Conservation (phyloP, 2,797 vertebrate genomes). For the Acrossocheilus fasciatus region DNA sequence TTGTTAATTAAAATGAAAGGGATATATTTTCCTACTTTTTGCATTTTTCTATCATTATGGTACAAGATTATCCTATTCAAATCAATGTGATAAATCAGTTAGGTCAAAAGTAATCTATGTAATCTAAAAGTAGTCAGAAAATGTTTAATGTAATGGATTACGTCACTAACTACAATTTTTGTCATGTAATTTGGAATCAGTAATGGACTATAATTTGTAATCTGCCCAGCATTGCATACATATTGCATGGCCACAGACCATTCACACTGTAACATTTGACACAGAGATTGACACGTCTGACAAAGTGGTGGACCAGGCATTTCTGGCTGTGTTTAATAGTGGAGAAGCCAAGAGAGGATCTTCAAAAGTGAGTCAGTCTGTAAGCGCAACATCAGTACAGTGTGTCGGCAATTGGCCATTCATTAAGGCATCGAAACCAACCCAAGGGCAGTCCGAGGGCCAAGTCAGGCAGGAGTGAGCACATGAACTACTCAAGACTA, state of each 20-base stretch:
- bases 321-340: conserved; percentile 1
- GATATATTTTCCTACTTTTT: too few species aligned
- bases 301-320: neutral
- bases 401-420: conserved; percentile 23
- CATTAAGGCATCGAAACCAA: conserved; percentile 24
- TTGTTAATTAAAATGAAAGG: too few species aligned
- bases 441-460: conserved; percentile 34
- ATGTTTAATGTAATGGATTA: too few species aligned
- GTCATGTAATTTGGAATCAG: too few species aligned
- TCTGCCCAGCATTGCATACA: neutral
- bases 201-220: neutral
- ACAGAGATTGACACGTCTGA: neutral
- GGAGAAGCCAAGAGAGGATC: conserved; percentile 10
- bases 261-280: neutral
- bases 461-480: conserved; percentile 30
- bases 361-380: conserved; percentile 13
- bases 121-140: too few species aligned
- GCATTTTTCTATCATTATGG: too few species aligned
- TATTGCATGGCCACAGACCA: neutral
- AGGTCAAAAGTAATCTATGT: too few species aligned
- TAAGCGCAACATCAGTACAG: conserved; percentile 23
- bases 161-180: too few species aligned
- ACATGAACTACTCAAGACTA: conserved; percentile 7
- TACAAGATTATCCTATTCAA: too few species aligned
- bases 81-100: too few species aligned